Evolutionary conservation across 2,113 vertebrate species (phyloP).

Genomic region (Felis chaus): DNA sequence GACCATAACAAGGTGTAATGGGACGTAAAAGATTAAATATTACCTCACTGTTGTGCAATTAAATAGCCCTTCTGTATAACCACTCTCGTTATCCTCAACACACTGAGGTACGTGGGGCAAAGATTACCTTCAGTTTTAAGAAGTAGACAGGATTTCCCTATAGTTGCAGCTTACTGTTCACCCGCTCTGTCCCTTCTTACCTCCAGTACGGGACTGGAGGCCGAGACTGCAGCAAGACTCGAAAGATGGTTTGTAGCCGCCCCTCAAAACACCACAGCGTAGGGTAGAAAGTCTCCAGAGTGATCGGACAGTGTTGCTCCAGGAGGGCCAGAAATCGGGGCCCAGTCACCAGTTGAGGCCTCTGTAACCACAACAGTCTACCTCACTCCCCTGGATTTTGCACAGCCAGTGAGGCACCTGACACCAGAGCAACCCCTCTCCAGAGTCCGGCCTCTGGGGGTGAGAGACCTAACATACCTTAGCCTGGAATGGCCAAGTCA

Average conservation of each 20-base stretch:
- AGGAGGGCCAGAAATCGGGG: constrained; percentile 70
- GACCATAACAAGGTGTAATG: not conserved
- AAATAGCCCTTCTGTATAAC: not conserved
- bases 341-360: constrained; percentile 64
- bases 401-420: not conserved
- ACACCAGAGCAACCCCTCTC: not conserved
- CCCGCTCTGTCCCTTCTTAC: constrained; percentile 76
- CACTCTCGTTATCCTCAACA: not conserved
- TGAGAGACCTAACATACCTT: not conserved
- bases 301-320: constrained; percentile 67
- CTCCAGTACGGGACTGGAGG: constrained; percentile 85
- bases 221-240: constrained; percentile 81
- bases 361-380: constrained; percentile 56
- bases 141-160: not conserved
- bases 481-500: not conserved
- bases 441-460: not conserved
- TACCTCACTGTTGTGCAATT: not conserved
- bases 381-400: not conserved
- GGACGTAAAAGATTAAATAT: not conserved
- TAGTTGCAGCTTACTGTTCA: not conserved
- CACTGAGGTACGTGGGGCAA: not conserved
- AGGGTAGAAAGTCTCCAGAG: constrained; percentile 72
- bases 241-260: constrained; percentile 79
- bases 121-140: not conserved
- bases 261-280: constrained; percentile 76